Percentiles rank a stretch among this genome's conserved stretches.
phyloP scores from a whole-genome alignment of 92 coral and sea anemone species.

The Isaurus tuberculatus region DNA sequence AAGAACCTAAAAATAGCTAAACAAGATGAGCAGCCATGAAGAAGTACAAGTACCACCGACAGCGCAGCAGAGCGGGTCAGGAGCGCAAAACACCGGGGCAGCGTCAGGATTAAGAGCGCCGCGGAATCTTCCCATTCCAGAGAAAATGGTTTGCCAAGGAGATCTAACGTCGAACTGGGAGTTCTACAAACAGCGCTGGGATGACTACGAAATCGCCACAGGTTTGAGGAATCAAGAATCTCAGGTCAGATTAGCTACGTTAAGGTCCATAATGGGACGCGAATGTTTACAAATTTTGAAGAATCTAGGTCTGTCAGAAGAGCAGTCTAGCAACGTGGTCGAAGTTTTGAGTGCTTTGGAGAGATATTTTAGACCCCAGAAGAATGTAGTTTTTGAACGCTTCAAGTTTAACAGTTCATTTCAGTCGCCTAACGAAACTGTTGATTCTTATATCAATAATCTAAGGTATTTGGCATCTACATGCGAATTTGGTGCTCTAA shows the following conservation, averaged over 20 bases:
- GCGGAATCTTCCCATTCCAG: no score
- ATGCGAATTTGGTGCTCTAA: not conserved
- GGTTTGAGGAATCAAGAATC: not conserved
- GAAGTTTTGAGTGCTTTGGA: not conserved
- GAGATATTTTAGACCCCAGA: not conserved
- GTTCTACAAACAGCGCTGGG: not conserved
- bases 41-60: not conserved
- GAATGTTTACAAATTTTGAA: not conserved
- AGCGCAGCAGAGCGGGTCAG: not conserved
- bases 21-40: not conserved
- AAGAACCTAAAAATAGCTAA: no score
- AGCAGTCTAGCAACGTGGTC: not conserved
- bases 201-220: no score
- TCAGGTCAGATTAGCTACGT: not conserved
- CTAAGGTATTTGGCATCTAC: constrained; percentile 6
- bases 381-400: no score
- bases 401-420: not conserved
- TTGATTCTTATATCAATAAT: no score
- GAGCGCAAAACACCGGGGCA: not conserved
- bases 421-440: not conserved
- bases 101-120: not conserved
- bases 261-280: no score
- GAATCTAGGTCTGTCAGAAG: not conserved
- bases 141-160: not conserved
- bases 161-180: not conserved